Conservation (phyloP, 1,140 invertebrate genomes). For the Drosophila rufa region DNA sequence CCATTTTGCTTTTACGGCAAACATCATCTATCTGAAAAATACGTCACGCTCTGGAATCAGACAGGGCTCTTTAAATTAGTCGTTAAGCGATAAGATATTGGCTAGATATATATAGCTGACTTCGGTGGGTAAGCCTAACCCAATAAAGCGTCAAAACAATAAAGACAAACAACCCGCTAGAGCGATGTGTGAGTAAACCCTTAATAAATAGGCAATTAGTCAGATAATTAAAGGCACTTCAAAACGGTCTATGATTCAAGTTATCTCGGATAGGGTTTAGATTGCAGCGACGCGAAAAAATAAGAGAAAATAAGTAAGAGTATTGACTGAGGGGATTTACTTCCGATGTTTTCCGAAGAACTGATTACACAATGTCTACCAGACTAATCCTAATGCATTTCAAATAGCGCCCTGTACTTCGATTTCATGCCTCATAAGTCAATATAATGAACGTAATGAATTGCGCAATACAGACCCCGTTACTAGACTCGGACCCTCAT, state of each 20-base stretch:
- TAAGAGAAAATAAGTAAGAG: neutral
- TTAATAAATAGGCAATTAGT: slow-evolving; percentile 50
- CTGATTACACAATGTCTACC: slow-evolving; percentile 27
- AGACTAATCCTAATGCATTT: slow-evolving; percentile 3
- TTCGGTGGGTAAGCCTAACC: slow-evolving; percentile 23
- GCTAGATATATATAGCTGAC: slow-evolving; percentile 32
- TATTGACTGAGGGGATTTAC: neutral
- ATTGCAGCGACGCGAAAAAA: neutral
- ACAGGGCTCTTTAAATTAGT: slow-evolving; percentile 39
- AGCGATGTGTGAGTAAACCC: slow-evolving; percentile 36
- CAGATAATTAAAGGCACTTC: slow-evolving; percentile 29
- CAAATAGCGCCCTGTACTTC: slow-evolving; percentile 28
- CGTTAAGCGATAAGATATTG: slow-evolving; percentile 56
- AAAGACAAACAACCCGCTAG: slow-evolving; percentile 1
- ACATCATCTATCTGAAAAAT: slow-evolving; percentile 35
- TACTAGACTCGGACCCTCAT: slow-evolving; percentile 48
- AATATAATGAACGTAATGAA: slow-evolving; percentile 9
- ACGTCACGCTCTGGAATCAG: slow-evolving; percentile 44
- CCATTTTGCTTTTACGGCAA: slow-evolving; percentile 31
- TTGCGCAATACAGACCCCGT: slow-evolving; percentile 29
- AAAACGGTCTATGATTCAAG: slow-evolving; percentile 1
- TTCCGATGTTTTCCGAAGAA: neutral
- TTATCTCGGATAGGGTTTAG: slow-evolving; percentile 26
- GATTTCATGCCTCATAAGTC: slow-evolving; percentile 45
- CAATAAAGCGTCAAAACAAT: slow-evolving; percentile 34